Conservation (phyloP, 2,113 vertebrate genomes). For the Anguilla rostrata region DNA sequence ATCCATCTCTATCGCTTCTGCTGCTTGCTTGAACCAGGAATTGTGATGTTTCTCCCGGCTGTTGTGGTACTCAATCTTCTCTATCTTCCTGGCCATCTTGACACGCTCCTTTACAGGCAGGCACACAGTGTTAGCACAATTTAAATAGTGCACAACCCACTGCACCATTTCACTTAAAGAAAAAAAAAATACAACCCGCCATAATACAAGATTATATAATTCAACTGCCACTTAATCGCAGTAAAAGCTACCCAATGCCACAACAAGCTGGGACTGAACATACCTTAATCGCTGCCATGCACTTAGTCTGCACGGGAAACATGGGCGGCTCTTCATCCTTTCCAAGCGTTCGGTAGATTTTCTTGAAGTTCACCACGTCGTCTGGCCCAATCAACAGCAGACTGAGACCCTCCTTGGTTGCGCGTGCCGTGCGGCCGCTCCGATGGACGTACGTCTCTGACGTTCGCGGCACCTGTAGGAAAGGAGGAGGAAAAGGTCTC, state of each 20-base stretch:
- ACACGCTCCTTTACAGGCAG: conserved; percentile 78
- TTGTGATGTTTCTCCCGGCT: conserved; percentile 87
- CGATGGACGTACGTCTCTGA: conserved; percentile 92
- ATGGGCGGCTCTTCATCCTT: conserved; percentile 86
- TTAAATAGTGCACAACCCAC: background rate
- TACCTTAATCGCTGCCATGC: conserved; percentile 87
- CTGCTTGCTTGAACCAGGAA: conserved; percentile 89
- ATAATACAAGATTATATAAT: background rate
- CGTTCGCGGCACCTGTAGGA: conserved; percentile 83
- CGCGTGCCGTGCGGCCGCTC: conserved; percentile 91
- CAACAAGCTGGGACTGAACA: background rate
- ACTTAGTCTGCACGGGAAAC: conserved; percentile 85
- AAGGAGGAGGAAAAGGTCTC: background rate
- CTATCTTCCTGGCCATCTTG: conserved; percentile 82
- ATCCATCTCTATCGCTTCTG: conserved; percentile 88
- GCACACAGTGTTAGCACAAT: background rate
- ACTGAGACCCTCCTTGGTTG: conserved; percentile 84
- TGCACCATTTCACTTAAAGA: background rate
- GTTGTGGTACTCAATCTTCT: conserved; percentile 90
- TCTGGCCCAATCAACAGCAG: conserved; percentile 86
- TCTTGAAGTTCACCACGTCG: conserved; percentile 87
- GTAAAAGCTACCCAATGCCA: background rate
- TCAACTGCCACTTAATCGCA: background rate
- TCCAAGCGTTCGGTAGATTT: conserved; percentile 84
- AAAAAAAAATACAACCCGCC: too few relatives aligned